Conservation (phyloP, 2,113 vertebrate species). For the Cavia porcellus region DNA sequence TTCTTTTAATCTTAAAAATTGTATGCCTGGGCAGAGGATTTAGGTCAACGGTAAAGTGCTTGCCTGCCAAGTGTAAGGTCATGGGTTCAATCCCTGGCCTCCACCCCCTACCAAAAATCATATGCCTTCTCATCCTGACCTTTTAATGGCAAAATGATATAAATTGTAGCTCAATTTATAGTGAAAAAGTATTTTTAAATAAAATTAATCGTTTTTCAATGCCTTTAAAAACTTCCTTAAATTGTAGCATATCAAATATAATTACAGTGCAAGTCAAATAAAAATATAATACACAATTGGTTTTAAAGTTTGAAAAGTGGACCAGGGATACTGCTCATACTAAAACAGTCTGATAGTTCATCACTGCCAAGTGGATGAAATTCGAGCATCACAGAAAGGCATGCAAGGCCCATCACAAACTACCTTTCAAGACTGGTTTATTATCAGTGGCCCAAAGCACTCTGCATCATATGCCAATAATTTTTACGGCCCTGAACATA, state of each 20-base stretch:
- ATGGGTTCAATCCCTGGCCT: too few relatives aligned
- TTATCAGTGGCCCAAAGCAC: not conserved
- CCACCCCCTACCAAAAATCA: not conserved
- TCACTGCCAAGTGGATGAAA: not conserved
- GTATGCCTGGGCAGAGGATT: not conserved
- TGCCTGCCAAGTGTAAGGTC: too few relatives aligned
- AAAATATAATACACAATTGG: constrained; percentile 18
- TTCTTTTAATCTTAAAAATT: constrained; percentile 54
- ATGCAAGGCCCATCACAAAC: not conserved
- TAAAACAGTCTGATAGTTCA: not conserved
- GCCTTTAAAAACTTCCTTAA: constrained; percentile 52
- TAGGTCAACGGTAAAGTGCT: too few relatives aligned
- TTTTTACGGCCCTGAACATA: not conserved
- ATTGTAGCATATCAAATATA: not conserved
- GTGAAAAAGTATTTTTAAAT: constrained; percentile 55
- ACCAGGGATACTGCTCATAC: not conserved
- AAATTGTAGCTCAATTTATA: constrained; percentile 13
- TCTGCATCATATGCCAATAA: not conserved
- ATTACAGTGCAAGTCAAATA: constrained; percentile 10
- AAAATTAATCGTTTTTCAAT: constrained; percentile 31
- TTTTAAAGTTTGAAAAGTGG: constrained; percentile 62
- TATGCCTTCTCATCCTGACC: not conserved
- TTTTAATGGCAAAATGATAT: constrained; percentile 44
- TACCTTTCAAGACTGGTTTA: not conserved
- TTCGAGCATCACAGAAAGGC: not conserved